These are phyloP conservation scores for Ectropis crepuscularia DNA, from an alignment of 2,888 invertebrate genomes.

Conservation along the genomic window DNA sequence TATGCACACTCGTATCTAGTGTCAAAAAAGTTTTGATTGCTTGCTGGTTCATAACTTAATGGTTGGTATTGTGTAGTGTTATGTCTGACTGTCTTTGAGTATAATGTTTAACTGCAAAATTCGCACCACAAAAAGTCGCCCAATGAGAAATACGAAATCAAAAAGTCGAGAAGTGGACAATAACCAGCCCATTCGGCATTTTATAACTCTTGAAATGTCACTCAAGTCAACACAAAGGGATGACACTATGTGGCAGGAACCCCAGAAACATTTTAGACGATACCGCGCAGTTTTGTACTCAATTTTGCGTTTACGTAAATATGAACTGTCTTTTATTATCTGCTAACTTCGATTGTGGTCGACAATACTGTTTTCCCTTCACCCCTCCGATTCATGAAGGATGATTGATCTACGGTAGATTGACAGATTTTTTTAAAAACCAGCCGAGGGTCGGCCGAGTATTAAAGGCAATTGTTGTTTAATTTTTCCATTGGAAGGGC, in stretches of 20 bases:
- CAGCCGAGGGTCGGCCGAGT: conserved; percentile 76
- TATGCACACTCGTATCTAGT: too few relatives aligned
- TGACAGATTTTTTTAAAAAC: conserved; percentile 83
- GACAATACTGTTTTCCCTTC: conserved; percentile 52
- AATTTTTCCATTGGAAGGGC: conserved; percentile 82
- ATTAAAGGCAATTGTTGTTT: conserved; percentile 85
- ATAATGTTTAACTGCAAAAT: too few relatives aligned
- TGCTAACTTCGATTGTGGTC: conserved; percentile 76
- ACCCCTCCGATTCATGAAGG: conserved; percentile 78
- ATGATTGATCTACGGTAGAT: conserved; percentile 84
- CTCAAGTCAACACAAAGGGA: conserved; percentile 59
- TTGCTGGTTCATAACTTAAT: too few relatives aligned
- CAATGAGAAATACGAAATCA: not conserved
- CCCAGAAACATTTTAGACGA: conserved; percentile 68
- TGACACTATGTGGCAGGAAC: conserved; percentile 47
- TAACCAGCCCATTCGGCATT: conserved; percentile 64
- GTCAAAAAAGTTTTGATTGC: too few relatives aligned
- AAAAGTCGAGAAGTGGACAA: conserved; percentile 38
- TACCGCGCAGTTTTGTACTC: conserved; percentile 72
- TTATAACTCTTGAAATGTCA: conserved; percentile 66
- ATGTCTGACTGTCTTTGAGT: too few relatives aligned
- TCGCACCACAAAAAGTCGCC: not conserved
- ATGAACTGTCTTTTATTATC: conserved; percentile 80
- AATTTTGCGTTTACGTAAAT: conserved; percentile 82
- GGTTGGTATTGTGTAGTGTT: too few relatives aligned